Conservation (phyloP, 2,888 invertebrate genomes). For the Dastarcus helophoroides region DNA sequence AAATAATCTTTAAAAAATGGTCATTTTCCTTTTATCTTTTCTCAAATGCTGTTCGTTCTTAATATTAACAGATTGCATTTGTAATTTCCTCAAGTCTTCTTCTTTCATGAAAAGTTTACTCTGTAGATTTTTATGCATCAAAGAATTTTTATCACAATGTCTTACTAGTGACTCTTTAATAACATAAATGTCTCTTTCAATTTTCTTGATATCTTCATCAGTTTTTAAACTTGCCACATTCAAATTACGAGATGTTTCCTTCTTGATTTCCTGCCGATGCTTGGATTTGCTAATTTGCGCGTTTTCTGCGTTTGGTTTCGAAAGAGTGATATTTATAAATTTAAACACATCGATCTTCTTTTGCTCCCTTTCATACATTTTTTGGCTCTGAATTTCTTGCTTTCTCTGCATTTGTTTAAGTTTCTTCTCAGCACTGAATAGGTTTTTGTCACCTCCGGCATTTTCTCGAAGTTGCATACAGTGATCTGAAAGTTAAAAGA, state of each 20-base stretch:
- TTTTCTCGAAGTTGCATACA: constrained; percentile 69
- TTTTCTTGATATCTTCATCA: constrained; percentile 55
- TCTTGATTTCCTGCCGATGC: constrained; percentile 33
- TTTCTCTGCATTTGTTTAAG: constrained; percentile 52
- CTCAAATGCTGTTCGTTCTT: constrained; percentile 58
- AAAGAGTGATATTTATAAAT: constrained; percentile 51
- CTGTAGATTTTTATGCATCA: constrained; percentile 49
- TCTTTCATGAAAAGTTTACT: constrained; percentile 49
- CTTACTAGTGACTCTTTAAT: constrained; percentile 53
- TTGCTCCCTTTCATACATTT: constrained; percentile 52
- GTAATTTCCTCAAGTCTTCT: constrained; percentile 48
- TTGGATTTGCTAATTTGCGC: constrained; percentile 24
- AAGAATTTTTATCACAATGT: constrained; percentile 45
- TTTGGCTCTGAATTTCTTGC: constrained; percentile 50
- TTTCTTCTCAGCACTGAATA: constrained; percentile 62
- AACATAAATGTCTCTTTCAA: constrained; percentile 55
- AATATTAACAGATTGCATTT: constrained; percentile 50
- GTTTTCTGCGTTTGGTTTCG: constrained; percentile 16
- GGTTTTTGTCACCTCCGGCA: constrained; percentile 52
- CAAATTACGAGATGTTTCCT: constrained; percentile 50
- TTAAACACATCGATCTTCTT: constrained; percentile 60
- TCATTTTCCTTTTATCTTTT: constrained; percentile 63
- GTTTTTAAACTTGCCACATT: constrained; percentile 65
- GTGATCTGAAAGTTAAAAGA: constrained; percentile 44
- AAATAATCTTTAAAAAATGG: constrained; percentile 68